Conservation (phyloP, 1,140 invertebrate genomes). For the Caerostris extrusa region DNA sequence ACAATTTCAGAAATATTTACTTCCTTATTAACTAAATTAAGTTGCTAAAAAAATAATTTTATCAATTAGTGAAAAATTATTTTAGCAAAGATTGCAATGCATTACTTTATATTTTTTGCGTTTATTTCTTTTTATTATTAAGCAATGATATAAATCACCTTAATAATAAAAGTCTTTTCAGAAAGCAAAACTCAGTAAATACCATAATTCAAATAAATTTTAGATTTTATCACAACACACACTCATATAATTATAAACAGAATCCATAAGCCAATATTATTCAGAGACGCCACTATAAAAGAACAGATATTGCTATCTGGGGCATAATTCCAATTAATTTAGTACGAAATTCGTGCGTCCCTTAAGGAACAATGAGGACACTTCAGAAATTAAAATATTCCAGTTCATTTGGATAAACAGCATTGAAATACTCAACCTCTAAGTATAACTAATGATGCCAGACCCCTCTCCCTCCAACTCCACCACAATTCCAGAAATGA, state of each 20-base stretch:
- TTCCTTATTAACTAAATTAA: no score
- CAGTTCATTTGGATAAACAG: constrained; percentile 1
- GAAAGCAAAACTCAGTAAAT: no score
- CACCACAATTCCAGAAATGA: background rate
- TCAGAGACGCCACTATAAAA: background rate
- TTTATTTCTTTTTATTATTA: no score
- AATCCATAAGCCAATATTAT: background rate
- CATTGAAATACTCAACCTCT: background rate
- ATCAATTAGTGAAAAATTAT: no score
- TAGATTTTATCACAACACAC: no score
- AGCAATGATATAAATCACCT: no score
- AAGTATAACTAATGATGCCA: constrained; percentile 63
- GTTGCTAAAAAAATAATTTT: no score
- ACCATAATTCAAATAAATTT: no score
- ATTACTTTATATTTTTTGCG: no score
- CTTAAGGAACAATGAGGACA: background rate
- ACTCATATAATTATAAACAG: background rate
- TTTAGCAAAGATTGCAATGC: no score
- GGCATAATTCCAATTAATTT: constrained; percentile 46
- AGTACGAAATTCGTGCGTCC: background rate
- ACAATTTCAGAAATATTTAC: no score
- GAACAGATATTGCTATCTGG: background rate
- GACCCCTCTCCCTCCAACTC: background rate
- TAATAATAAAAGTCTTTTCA: no score
- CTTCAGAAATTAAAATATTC: constrained; percentile 68